Percentiles rank a stretch among this genome's conserved stretches.
These are phyloP conservation scores for Rallus limicola DNA, from an alignment of 2,113 vertebrate species.

Conservation along the genomic window DNA sequence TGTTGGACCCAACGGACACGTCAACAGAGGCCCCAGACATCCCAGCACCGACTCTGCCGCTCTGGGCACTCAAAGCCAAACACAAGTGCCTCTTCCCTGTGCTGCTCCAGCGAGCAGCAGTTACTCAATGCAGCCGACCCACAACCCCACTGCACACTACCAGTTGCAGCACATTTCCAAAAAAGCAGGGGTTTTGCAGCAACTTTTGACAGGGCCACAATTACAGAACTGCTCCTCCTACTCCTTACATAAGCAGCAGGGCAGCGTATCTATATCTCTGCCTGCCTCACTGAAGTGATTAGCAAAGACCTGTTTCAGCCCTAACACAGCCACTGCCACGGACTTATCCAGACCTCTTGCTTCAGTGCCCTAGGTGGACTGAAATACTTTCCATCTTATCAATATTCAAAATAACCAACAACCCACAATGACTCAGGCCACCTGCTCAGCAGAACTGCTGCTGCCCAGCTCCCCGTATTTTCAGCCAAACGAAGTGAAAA, in stretches of 20 bases:
- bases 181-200: not conserved
- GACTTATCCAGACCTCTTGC: not conserved
- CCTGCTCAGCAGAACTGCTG: not conserved
- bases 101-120: not conserved
- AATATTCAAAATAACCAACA: conserved; percentile 1
- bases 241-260: not conserved
- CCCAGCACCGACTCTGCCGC: not conserved
- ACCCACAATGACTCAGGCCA: not conserved
- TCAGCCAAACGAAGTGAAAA: not conserved
- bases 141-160: not conserved
- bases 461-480: not conserved
- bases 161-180: not conserved
- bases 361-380: not conserved
- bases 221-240: not conserved
- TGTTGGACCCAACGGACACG: not conserved
- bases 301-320: not conserved
- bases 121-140: not conserved
- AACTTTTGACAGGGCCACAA: not conserved
- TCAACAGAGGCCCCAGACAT: too few species aligned
- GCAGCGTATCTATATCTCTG: rapidly evolving
- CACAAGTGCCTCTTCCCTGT: not conserved
- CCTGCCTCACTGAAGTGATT: not conserved
- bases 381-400: not conserved
- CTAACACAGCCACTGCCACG: not conserved
- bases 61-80: not conserved